Conservation (phyloP, 2,113 vertebrate genomes). For the Beaufortia kweichowensis region DNA sequence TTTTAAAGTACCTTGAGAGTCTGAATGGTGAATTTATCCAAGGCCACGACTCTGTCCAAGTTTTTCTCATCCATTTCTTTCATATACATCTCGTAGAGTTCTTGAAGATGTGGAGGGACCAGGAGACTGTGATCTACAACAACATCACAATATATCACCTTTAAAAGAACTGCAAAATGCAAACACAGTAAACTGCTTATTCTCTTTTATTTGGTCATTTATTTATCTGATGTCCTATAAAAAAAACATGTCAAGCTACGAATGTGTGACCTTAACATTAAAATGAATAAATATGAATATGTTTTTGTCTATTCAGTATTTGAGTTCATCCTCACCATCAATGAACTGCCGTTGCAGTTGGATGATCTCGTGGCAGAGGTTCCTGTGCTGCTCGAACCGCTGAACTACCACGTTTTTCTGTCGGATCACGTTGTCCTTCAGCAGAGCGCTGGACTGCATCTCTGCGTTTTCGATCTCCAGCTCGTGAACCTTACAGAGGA, state of each 20-base stretch:
- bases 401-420: conserved; percentile 77
- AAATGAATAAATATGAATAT: background rate
- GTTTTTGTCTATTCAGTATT: background rate
- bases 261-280: too few relatives aligned
- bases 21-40: conserved; percentile 76
- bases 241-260: too few relatives aligned
- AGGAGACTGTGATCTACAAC: conserved; percentile 80
- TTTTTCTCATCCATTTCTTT: conserved; percentile 79
- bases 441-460: conserved; percentile 79
- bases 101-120: conserved; percentile 79
- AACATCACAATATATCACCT: conserved; percentile 2
- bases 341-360: conserved; percentile 85
- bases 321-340: conserved; percentile 68
- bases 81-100: conserved; percentile 82
- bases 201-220: too few relatives aligned
- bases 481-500: conserved; percentile 85
- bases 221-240: too few relatives aligned
- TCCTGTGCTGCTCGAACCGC: conserved; percentile 79
- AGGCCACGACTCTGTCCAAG: conserved; percentile 75
- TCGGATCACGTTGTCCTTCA: conserved; percentile 81
- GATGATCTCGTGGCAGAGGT: conserved; percentile 85
- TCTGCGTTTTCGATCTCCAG: conserved; percentile 82
- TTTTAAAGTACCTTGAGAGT: conserved; percentile 73
- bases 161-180: background rate
- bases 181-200: background rate